These are phyloP conservation scores for Umimayanthus chanpuru DNA, from an alignment of 92 coral and sea anemone genomes.

Conservation along the genomic window DNA sequence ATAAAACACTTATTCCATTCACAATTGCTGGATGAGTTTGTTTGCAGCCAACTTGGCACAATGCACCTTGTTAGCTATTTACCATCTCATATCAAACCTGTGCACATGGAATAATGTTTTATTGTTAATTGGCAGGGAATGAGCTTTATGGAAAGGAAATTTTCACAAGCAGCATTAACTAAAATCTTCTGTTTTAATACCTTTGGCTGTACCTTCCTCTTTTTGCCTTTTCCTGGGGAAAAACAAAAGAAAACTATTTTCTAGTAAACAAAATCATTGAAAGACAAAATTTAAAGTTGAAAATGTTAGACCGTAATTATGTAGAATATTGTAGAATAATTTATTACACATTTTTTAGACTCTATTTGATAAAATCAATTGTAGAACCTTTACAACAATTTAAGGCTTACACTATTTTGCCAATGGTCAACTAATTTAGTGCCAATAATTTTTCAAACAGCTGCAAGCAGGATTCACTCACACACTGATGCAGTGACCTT, in stretches of 20 bases:
- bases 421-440: background rate
- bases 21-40: no score
- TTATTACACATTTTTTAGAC: no score
- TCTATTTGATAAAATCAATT: no score
- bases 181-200: background rate
- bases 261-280: background rate
- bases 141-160: no score
- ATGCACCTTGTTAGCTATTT: no score
- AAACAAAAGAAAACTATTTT: background rate
- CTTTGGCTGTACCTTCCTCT: slow-evolving; percentile 44
- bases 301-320: background rate
- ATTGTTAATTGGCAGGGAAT: background rate
- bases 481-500: no score
- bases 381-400: no score
- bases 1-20: no score
- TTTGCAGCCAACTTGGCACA: no score
- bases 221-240: slow-evolving; percentile 35
- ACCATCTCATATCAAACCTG: no score
- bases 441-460: background rate
- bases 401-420: background rate
- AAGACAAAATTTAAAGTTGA: background rate
- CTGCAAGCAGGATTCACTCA: background rate
- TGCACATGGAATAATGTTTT: no score
- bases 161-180: background rate
- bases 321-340: no score